Percentiles rank a stretch among this genome's conserved stretches.
phyloP scores from a whole-genome alignment of 1,140 invertebrate species.

The Microvelia longipes region DNA sequence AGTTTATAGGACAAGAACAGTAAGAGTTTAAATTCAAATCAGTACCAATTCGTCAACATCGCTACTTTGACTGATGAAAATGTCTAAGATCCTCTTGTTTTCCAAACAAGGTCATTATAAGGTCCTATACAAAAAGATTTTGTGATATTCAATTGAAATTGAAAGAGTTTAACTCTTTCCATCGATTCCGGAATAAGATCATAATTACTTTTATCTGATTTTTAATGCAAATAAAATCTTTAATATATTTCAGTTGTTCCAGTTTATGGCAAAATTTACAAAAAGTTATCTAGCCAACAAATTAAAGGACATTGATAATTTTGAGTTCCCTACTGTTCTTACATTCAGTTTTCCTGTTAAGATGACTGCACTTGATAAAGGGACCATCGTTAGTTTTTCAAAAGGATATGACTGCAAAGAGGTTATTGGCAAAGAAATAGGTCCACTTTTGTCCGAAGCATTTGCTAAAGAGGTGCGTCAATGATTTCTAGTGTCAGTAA shows the following conservation, averaged over 20 bases:
- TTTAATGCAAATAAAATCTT: background rate
- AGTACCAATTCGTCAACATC: no score
- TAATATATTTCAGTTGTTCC: background rate
- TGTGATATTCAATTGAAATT: no score
- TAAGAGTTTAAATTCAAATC: no score
- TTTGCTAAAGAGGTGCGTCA: background rate
- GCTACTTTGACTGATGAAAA: no score
- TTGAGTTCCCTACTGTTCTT: background rate
- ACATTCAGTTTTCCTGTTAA: background rate
- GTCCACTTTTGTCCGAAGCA: background rate
- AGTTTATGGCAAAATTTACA: background rate
- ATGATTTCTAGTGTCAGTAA: no score
- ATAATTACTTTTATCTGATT: background rate
- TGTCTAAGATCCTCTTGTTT: no score
- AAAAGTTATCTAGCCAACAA: background rate
- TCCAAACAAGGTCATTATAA: no score
- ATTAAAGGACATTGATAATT: background rate
- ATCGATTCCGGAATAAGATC: no score
- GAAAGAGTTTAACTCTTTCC: no score
- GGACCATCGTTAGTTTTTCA: background rate
- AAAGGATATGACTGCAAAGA: background rate
- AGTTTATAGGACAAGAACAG: no score
- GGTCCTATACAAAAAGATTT: no score
- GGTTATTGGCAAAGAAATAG: background rate
- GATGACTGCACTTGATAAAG: background rate